A percentile compares a stretch with the other conserved stretches of the same genome.
Evolutionary conservation across 2,113 vertebrate genomes (phyloP).

Genomic region (Pygoscelis antarcticus): DNA sequence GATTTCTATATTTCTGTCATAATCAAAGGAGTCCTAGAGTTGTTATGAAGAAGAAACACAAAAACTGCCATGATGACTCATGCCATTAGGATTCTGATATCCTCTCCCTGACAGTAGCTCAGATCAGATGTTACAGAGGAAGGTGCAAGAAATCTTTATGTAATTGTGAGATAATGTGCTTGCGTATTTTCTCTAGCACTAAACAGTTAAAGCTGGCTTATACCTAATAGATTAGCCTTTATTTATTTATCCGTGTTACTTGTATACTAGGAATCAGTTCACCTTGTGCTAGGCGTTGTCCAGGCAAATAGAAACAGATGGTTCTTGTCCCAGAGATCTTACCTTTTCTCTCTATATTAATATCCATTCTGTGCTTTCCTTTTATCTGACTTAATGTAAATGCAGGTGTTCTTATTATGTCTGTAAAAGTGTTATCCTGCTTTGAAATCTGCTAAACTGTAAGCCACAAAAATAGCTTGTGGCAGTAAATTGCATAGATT

Average conservation of each 20-base stretch:
- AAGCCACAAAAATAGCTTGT: constrained; percentile 35
- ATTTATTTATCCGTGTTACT: neutral
- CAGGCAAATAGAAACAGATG: neutral
- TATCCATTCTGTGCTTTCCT: neutral
- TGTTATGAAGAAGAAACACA: neutral
- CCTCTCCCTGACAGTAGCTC: neutral
- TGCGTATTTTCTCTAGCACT: neutral
- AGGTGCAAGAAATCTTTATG: neutral
- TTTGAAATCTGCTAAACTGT: constrained; percentile 40
- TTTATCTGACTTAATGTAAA: constrained; percentile 20
- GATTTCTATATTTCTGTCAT: neutral
- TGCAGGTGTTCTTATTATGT: constrained; percentile 47
- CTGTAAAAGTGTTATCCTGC: neutral
- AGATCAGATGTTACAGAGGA: constrained; percentile 11
- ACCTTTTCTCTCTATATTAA: neutral
- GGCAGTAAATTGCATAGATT: neutral
- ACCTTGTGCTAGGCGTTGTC: neutral
- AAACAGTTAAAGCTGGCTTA: neutral
- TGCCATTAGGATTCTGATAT: neutral
- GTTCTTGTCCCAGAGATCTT: neutral
- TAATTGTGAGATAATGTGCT: neutral
- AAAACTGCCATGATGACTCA: constrained; percentile 8
- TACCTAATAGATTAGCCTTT: neutral
- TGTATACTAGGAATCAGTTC: neutral
- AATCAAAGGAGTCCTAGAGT: neutral